Percentiles rank a stretch among this genome's conserved stretches.
Evolutionary conservation across 2,888 invertebrate genomes (phyloP).

Genomic region (Apocheima hispidaria): DNA sequence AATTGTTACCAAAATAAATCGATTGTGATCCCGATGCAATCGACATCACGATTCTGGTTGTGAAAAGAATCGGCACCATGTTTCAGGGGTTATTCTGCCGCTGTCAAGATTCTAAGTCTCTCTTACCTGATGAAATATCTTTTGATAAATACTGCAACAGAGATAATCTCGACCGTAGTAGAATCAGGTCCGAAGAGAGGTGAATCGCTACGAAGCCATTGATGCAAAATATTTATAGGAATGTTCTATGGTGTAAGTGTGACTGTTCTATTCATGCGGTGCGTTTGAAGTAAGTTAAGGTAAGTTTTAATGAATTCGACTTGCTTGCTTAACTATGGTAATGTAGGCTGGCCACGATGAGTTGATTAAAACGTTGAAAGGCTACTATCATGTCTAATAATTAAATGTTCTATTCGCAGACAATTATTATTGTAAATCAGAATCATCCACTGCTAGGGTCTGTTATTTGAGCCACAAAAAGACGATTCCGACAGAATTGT

Average conservation of each 20-base stretch:
- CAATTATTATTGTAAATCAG: no score
- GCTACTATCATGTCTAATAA: no score
- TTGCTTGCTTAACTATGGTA: neutral
- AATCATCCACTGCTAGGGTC: no score
- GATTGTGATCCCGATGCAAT: constrained; percentile 65
- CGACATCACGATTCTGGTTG: constrained; percentile 62
- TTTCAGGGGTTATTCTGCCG: neutral
- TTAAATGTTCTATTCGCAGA: no score
- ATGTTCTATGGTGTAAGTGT: constrained; percentile 55
- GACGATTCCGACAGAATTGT: no score
- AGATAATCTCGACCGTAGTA: neutral
- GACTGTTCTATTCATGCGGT: constrained; percentile 58
- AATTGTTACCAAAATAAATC: constrained; percentile 65
- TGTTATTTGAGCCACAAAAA: no score
- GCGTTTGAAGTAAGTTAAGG: constrained; percentile 67
- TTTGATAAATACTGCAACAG: neutral
- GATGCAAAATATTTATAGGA: constrained; percentile 80
- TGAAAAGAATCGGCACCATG: constrained; percentile 3
- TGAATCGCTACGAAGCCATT: constrained; percentile 48
- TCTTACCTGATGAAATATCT: neutral
- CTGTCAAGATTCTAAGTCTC: neutral
- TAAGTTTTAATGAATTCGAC: constrained; percentile 49
- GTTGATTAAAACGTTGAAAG: no score
- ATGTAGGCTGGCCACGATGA: no score
- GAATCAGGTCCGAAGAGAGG: neutral